Evolutionary conservation across 2,797 vertebrate species (phyloP), one percentile per base, ranked within the genome.

Genomic region (Pygocentrus nattereri): DNA sequence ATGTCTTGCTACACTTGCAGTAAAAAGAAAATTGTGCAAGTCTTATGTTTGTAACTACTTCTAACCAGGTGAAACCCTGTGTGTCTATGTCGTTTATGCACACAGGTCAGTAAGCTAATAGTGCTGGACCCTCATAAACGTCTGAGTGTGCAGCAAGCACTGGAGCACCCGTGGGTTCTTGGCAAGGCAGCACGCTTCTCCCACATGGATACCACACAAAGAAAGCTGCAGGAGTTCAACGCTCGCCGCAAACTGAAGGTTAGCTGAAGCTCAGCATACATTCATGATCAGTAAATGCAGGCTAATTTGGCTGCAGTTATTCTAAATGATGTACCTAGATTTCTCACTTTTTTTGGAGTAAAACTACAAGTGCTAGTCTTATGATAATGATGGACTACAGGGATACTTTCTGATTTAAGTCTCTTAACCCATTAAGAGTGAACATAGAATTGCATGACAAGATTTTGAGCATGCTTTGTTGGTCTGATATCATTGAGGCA

Each of bases 121-220:
- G 95, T 97, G 0, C 78, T 95, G 68, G 96, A 97, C 71, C 96
- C 96, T 25, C 92, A 86, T 70, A 94, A 96, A 88, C 94, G 96
- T 0, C 92, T 97, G 78, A 96, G 91, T 0, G 95, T 96, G 0
- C 88, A 88, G 0, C 95, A 97, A 88, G 96, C 96, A 0, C 89
- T 98, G 84, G 90, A 94, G 84, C 96, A 97, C 49, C 96, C 96
- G 0, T 97, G 97, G 96, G 96, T 97, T 1, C 94, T 95, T 0
- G 96, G 96, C 2, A 96, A 96, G 61, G 94, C 95, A 0, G 95
- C 96, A 0, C 96, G 96, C 8, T 94, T 97, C 84, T 96, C 95
- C 2, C 96, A 97, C 91, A 97, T 98, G 96, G 96, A 97, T 88
- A 95, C 94, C 38, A 95, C 97, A 0, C 96, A 97, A 91, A 95